These are phyloP conservation scores for Drosophila demipolita DNA, from an alignment of 2,888 invertebrate genomes.

Conservation along the genomic window DNA sequence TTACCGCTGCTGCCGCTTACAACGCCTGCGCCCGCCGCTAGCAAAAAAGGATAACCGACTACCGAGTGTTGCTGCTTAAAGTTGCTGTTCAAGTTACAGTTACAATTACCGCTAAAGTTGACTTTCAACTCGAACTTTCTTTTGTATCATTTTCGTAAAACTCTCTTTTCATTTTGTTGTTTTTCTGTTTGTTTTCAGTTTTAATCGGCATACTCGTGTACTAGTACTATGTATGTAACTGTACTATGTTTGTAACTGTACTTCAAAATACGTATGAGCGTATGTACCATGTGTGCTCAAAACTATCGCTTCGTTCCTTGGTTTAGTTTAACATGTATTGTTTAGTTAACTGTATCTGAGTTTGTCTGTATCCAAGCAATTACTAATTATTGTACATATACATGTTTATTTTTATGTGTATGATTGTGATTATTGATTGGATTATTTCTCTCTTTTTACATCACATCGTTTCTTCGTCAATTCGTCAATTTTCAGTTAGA, in stretches of 20 bases:
- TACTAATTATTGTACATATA: slow-evolving; percentile 25
- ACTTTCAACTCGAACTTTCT: slow-evolving; percentile 17
- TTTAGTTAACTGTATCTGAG: slow-evolving; percentile 25
- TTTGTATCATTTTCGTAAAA: background rate
- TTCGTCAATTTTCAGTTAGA: background rate
- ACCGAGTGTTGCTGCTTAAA: slow-evolving; percentile 62
- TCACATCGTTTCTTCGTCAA: background rate
- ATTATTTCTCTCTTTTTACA: background rate
- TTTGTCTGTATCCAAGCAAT: slow-evolving; percentile 6
- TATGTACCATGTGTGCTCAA: slow-evolving; percentile 8
- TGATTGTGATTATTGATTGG: background rate
- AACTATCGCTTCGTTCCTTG: background rate
- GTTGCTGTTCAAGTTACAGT: slow-evolving; percentile 32
- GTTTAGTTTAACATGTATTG: slow-evolving; percentile 3
- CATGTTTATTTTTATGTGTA: background rate
- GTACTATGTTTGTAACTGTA: slow-evolving; percentile 23
- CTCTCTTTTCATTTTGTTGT: slow-evolving; percentile 7
- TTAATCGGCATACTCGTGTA: slow-evolving; percentile 38
- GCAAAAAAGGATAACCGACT: slow-evolving; percentile 56
- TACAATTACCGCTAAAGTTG: slow-evolving; percentile 35
- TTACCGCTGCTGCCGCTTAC: slow-evolving; percentile 59
- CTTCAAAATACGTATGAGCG: slow-evolving; percentile 36
- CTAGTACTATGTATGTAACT: slow-evolving; percentile 25
- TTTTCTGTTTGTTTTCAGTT: slow-evolving; percentile 20
- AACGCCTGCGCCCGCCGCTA: slow-evolving; percentile 60